phyloP scores from a whole-genome alignment of 2,113 vertebrate genomes.

The Pseudorectes ferrugineus region DNA sequence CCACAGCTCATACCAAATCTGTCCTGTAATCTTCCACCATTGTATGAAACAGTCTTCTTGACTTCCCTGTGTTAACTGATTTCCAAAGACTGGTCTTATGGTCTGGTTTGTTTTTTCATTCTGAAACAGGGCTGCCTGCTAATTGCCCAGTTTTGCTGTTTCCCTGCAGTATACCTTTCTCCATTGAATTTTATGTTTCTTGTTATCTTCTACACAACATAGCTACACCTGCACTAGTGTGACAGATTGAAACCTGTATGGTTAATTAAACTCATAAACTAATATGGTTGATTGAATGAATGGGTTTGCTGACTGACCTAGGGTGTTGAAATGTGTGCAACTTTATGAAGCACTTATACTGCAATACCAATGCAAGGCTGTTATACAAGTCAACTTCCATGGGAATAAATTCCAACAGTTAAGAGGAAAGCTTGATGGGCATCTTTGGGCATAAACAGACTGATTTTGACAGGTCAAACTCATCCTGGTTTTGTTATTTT shows the following conservation, averaged over 20 bases:
- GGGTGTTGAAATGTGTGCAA: background rate
- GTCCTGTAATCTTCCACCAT: background rate
- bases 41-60: background rate
- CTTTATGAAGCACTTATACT: background rate
- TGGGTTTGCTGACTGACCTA: background rate
- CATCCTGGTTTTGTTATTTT: background rate
- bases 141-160: background rate
- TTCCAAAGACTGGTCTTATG: background rate
- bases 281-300: background rate
- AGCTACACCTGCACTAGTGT: background rate
- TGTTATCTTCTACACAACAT: background rate
- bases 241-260: background rate
- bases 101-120: background rate
- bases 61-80: background rate
- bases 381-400: background rate
- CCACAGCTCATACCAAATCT: background rate
- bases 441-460: background rate
- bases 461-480: background rate
- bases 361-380: background rate
- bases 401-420: background rate
- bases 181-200: background rate
- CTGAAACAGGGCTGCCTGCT: background rate
- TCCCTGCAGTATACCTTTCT: background rate
- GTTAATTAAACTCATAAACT: background rate
- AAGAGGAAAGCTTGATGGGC: background rate